Evolutionary conservation across 2,797 vertebrate genomes (phyloP), one percentile per base, ranked within the genome.

Genomic region (Muscicapa comitata): DNA sequence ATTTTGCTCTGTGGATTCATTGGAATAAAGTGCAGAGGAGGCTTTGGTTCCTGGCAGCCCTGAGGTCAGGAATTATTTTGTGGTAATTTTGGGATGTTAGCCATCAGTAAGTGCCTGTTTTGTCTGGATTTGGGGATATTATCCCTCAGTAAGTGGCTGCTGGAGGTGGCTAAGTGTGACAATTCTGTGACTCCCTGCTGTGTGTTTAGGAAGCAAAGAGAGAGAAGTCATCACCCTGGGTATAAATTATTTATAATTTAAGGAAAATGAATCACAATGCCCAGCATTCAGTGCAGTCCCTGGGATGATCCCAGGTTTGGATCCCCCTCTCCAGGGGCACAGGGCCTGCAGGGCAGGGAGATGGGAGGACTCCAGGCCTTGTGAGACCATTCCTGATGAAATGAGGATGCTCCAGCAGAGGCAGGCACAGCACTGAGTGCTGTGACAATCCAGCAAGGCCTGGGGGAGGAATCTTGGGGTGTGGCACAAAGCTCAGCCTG

Each of bases 391-490:
- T 37, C 4, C 2, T 5, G 23, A 31, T 17, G 33, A 7, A 9
- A 5, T 7, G 26, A 82, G 59, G 75, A 7, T 14, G 50, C 19
- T 65, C 21, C 6, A 12, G 35, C 45, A 38, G 37, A 48, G 77
- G 21, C 38, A 55, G 58, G n/a, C 43, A 4, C 7, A 26, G 11
- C 17, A 3, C 4, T 7, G 1, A 2, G 62, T 1, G 43, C 86
- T 82, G 80, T 33, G 51, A 54, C 42, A 58, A 28, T 2, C 29
- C 47, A 70, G 85, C 35, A 7, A 33, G n/a, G 79, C 57, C 78
- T 31, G 71, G 43, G 4, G 0, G 0, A 40, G 59, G 6, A 28
- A 58, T 1, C 1, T 0, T 7, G 45, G 47, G 45, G 1, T 0
- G 5, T 0, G 66, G 50, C 71, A 31, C 5, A 13, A 26, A 57